These are phyloP conservation scores for Piliocolobus tephrosceles DNA, from an alignment of 2,113 vertebrate species.

Conservation along the genomic window DNA sequence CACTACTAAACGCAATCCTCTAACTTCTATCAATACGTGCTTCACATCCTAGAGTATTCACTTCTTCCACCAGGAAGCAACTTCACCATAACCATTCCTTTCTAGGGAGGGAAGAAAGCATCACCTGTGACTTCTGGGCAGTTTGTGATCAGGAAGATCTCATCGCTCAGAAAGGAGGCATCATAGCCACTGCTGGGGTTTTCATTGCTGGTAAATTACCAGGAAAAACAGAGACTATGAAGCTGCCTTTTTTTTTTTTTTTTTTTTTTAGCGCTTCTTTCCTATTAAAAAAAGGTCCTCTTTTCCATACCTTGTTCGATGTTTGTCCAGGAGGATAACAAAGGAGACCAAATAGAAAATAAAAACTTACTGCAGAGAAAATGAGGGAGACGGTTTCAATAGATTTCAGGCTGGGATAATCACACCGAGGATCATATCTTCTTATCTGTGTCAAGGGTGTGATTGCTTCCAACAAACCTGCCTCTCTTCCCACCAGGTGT, in stretches of 20 bases:
- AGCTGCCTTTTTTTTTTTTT: neutral
- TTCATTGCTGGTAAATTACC: neutral
- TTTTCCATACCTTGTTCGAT: neutral
- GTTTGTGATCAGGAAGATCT: neutral
- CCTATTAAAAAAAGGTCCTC: neutral
- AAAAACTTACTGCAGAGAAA: neutral
- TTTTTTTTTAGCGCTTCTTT: neutral
- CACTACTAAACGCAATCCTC: neutral
- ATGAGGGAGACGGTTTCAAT: neutral
- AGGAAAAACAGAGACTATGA: neutral
- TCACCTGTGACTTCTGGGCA: neutral
- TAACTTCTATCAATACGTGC: neutral
- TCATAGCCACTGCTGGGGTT: neutral
- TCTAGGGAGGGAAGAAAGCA: neutral
- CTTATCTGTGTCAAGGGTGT: slow-evolving; percentile 1
- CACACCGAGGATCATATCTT: neutral
- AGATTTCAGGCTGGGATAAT: neutral
- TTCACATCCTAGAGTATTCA: neutral
- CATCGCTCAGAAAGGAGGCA: neutral
- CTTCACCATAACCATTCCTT: neutral
- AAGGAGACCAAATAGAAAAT: neutral
- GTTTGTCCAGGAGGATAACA: neutral
- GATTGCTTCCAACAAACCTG: neutral
- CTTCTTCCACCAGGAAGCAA: neutral
- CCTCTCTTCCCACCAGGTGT: neutral